These are phyloP conservation scores for Didymodactylos carnosus DNA, from an alignment of 2,888 invertebrate genomes.

Conservation along the genomic window DNA sequence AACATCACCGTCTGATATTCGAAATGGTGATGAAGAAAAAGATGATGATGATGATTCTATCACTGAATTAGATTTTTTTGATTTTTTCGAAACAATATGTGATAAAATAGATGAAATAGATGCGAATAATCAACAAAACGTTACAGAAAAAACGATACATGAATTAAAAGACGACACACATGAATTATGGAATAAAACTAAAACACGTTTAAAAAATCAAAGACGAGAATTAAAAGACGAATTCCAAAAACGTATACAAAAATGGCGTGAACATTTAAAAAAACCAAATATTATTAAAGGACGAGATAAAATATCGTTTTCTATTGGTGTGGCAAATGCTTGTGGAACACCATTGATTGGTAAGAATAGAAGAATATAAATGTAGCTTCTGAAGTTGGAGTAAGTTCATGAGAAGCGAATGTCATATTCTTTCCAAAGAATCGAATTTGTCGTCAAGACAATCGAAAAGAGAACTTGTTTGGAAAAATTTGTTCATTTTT, in stretches of 20 bases:
- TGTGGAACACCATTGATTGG: neutral
- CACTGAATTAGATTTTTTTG: neutral
- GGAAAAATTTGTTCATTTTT: no score
- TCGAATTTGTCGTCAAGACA: no score
- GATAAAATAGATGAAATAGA: neutral
- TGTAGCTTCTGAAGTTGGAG: no score
- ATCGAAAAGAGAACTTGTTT: no score
- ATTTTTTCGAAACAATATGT: neutral
- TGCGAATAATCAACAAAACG: no score
- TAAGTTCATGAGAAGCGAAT: no score
- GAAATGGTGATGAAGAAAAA: neutral
- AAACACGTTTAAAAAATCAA: neutral
- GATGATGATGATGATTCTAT: neutral
- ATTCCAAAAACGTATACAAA: neutral
- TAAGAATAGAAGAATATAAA: no score
- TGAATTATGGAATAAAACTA: neutral
- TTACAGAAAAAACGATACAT: no score
- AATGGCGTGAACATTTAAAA: neutral
- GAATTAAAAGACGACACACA: neutral
- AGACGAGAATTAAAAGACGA: neutral
- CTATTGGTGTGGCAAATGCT: neutral
- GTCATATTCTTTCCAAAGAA: no score
- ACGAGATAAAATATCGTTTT: neutral
- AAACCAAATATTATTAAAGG: neutral
- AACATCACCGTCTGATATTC: no score